These are phyloP conservation scores for Drosophila nigricruria DNA, from an alignment of 2,888 invertebrate genomes.

Conservation along the genomic window DNA sequence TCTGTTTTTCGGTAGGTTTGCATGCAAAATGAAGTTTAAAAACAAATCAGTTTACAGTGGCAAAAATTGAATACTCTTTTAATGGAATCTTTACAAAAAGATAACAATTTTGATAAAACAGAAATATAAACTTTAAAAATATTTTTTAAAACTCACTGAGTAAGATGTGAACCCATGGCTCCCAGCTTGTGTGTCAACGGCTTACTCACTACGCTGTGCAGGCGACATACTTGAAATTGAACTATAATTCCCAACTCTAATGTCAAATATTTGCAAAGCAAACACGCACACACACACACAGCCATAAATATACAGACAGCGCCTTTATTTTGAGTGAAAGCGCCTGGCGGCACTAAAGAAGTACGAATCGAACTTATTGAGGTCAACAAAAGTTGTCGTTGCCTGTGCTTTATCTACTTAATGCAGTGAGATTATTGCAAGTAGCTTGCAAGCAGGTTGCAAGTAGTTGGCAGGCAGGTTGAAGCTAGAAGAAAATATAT, in stretches of 20 bases:
- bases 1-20: conserved; percentile 18
- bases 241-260: conserved; percentile 5
- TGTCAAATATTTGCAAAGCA: conserved; percentile 29
- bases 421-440: conserved; percentile 6
- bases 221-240: background rate
- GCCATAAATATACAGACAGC: background rate
- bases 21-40: conserved; percentile 11
- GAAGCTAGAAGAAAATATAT: background rate
- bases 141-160: background rate
- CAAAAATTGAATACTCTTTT: background rate
- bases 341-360: conserved; percentile 4
- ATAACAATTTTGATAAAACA: background rate
- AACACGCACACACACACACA: conserved; percentile 6
- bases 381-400: conserved; percentile 29
- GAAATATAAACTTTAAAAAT: background rate
- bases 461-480: conserved; percentile 4
- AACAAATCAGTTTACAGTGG: background rate
- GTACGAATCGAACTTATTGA: conserved; percentile 27
- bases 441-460: conserved; percentile 12
- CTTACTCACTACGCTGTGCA: background rate
- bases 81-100: background rate
- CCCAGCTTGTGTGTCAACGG: background rate
- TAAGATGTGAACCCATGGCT: background rate
- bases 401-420: conserved; percentile 13
- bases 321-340: conserved; percentile 37